A percentile compares a stretch with the other conserved stretches of the same genome.
phyloP scores from a whole-genome alignment of 2,888 invertebrate species.

The Sialis lutaria region DNA sequence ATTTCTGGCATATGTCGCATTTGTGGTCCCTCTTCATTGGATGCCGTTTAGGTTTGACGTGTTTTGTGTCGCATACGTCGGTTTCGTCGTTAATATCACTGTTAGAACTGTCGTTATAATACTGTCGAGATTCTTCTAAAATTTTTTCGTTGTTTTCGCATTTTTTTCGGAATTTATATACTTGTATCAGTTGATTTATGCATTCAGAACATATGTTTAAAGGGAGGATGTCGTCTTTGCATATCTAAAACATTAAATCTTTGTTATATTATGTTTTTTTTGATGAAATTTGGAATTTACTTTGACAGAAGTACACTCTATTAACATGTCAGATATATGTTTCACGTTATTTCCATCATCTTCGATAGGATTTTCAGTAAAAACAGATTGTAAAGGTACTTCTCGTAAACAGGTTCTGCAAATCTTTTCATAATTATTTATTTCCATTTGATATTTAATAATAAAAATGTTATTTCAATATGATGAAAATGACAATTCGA shows the following conservation, averaged over 20 bases:
- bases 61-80: background rate
- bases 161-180: background rate
- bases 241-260: background rate
- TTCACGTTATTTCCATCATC: background rate
- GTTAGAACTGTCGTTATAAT: background rate
- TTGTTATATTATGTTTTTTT: background rate
- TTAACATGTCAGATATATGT: conserved; percentile 1
- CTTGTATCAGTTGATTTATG: background rate
- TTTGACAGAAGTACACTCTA: background rate
- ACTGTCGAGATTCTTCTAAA: background rate
- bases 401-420: conserved; percentile 2
- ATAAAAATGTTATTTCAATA: background rate
- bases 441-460: background rate
- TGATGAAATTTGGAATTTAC: background rate
- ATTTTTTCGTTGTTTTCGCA: background rate
- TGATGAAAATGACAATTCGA: too few relatives aligned
- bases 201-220: conserved; percentile 2
- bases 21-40: background rate
- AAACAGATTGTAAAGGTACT: conserved; percentile 2
- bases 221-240: conserved; percentile 1
- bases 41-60: background rate
- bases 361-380: background rate
- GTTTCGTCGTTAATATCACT: background rate
- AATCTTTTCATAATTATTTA: conserved; percentile 1
- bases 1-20: background rate